Evolutionary conservation across 2,888 invertebrate genomes (phyloP).

Genomic region (Crematogaster levior): DNA sequence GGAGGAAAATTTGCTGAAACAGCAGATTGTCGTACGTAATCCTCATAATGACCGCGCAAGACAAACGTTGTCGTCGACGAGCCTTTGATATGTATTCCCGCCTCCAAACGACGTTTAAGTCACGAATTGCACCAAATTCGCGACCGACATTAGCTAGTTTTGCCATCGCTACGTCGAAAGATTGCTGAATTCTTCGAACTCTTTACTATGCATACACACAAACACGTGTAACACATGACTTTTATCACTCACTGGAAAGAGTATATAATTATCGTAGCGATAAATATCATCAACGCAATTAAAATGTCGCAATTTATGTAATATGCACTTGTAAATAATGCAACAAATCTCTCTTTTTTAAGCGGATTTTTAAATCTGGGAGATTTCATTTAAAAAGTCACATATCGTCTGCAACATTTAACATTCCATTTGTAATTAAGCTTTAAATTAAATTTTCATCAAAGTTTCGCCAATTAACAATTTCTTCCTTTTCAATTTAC

Average conservation of each 20-base stretch:
- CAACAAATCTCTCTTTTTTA: neutral
- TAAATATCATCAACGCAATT: neutral
- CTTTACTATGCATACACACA: neutral
- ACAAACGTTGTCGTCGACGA: conserved; percentile 39
- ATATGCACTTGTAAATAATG: neutral
- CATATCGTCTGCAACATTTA: neutral
- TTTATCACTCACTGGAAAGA: neutral
- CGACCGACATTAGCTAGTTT: conserved; percentile 9
- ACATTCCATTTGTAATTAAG: conserved; percentile 24
- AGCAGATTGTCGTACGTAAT: conserved; percentile 75
- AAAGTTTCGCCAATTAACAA: neutral
- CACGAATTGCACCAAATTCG: conserved; percentile 14
- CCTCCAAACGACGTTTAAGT: conserved; percentile 31
- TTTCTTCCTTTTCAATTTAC: neutral
- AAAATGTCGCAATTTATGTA: conserved; percentile 4
- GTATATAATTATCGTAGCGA: neutral
- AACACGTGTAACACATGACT: neutral
- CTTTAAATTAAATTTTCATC: conserved; percentile 24
- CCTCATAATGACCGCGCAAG: conserved; percentile 65
- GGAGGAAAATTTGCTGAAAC: conserved; percentile 64
- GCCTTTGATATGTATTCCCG: conserved; percentile 31
- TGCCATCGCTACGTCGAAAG: neutral
- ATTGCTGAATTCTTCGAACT: neutral
- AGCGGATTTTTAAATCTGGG: neutral
- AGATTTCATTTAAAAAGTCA: neutral